Percentiles rank a stretch among this genome's conserved stretches.
phyloP scores from a whole-genome alignment of 1,140 invertebrate genomes.

The Rhizoglyphus robini region DNA sequence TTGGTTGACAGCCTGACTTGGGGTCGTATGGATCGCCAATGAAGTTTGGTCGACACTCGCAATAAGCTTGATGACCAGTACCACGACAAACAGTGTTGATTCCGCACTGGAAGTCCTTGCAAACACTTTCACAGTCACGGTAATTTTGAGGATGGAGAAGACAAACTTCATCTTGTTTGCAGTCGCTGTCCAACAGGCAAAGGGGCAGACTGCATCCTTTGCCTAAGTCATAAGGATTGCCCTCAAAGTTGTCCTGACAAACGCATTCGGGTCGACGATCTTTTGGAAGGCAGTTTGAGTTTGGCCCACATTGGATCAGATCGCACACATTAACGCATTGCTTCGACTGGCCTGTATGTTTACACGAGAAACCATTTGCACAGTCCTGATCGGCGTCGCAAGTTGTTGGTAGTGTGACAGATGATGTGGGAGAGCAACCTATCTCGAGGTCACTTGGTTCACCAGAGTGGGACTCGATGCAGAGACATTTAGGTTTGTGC shows the following conservation, averaged over 20 bases:
- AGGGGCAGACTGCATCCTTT: constrained; percentile 23
- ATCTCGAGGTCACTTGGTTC: constrained; percentile 48
- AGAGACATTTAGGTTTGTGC: constrained; percentile 67
- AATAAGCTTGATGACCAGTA: constrained; percentile 28
- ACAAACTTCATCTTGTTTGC: constrained; percentile 29
- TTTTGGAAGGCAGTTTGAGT: constrained; percentile 64
- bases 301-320: constrained; percentile 72
- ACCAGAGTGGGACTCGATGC: constrained; percentile 60
- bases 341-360: constrained; percentile 20
- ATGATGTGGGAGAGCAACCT: constrained; percentile 25
- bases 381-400: constrained; percentile 24
- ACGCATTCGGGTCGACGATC: constrained; percentile 69
- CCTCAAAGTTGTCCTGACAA: constrained; percentile 54
- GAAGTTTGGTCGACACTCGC: constrained; percentile 30
- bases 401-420: neutral
- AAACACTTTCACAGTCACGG: constrained; percentile 27
- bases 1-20: constrained; percentile 19
- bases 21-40: constrained; percentile 30
- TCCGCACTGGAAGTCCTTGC: constrained; percentile 29
- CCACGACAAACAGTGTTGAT: constrained; percentile 29
- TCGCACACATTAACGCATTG: constrained; percentile 49
- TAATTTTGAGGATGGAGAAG: constrained; percentile 23
- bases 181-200: constrained; percentile 29
- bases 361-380: constrained; percentile 20
- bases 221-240: constrained; percentile 27